Evolutionary conservation across 2,113 vertebrate species (phyloP), one percentile per base, ranked within the genome.

Genomic region (Toxotes chatareus): DNA sequence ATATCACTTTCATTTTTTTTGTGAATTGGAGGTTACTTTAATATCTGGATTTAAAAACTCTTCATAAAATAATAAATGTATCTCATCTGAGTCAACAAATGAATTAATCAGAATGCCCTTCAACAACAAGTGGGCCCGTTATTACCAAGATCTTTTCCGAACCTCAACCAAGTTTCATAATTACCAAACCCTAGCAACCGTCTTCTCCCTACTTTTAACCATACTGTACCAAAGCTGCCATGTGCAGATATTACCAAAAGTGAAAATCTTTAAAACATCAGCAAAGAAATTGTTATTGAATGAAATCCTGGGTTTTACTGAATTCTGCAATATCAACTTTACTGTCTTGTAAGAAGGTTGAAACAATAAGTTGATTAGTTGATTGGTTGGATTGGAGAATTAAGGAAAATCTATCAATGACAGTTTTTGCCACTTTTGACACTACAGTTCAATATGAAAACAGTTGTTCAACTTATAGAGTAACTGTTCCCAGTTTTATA

Each of bases 1-100:
- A 14, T 31, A 49, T 23, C 1, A 16, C 16, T 32, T 53, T 74
- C 21, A 69, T 32, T 23, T 53, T 76, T 60, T 16, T n/a, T 44
- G 4, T 40, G 0, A 56, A 47, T 19, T 2, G 1, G 8, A 46
- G n/a, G 42, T 59, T 69, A 63, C 63, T 69, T 71, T 60, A 44
- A 69, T 79, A 56, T 56, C 7, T 46, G 21, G 36, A 46, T 65
- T 40, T 55, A 2, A 56, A 57, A 69, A 42, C 7, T 31, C 21
- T 17, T 73, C 32, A 32, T 36, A 17, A 16, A 32, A 34, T 31
- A 59, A 75, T 57, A 42, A 44, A 53, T 75, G 34, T 19, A 44
- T 5, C 34, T 62, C 57, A 42, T 46, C 42, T 42, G 36, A 62
- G 38, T 64, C 64, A 75, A 67, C 36, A 60, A 56, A 69, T 64